Evolutionary conservation across 1,140 invertebrate species (phyloP).

Genomic region (Dreissena polymorpha): DNA sequence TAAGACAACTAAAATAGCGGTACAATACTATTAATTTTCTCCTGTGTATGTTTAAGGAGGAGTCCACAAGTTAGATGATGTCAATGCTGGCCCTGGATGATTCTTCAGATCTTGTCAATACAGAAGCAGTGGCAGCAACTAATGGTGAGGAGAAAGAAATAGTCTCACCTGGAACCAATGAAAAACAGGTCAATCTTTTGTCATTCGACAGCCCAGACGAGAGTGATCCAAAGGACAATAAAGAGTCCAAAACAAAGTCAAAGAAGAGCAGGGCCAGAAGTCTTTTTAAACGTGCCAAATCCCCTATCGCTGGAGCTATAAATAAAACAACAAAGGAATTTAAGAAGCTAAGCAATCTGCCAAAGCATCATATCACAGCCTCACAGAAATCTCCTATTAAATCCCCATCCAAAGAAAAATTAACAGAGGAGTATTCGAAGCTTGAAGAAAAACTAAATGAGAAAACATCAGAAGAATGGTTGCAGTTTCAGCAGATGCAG

Average conservation of each 20-base stretch:
- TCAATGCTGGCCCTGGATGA: slow-evolving; percentile 75
- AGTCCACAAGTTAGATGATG: slow-evolving; percentile 68
- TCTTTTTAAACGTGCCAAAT: slow-evolving; percentile 49
- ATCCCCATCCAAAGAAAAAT: slow-evolving; percentile 68
- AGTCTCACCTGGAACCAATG: slow-evolving; percentile 21
- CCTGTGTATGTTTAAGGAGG: slow-evolving; percentile 57
- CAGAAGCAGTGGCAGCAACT: slow-evolving; percentile 65
- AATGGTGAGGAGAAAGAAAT: slow-evolving; percentile 62
- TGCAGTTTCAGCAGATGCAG: slow-evolving; percentile 79
- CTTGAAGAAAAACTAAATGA: slow-evolving; percentile 65
- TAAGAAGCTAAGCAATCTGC: slow-evolving; percentile 55
- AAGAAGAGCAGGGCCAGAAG: slow-evolving; percentile 48
- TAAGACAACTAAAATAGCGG: too few relatives aligned
- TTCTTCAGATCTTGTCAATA: slow-evolving; percentile 69
- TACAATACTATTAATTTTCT: too few relatives aligned
- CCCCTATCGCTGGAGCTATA: slow-evolving; percentile 46
- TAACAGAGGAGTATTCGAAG: slow-evolving; percentile 65
- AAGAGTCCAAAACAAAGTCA: slow-evolving; percentile 49
- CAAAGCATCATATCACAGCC: slow-evolving; percentile 62
- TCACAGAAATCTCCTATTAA: slow-evolving; percentile 66
- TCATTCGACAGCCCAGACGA: slow-evolving; percentile 42
- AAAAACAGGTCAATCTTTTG: slow-evolving; percentile 29
- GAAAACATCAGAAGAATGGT: slow-evolving; percentile 79
- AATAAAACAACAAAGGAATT: slow-evolving; percentile 54
- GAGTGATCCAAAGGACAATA: slow-evolving; percentile 23